Base-by-base conservation (phyloP, 2,797 vertebrate genomes). In the Phaenicophaeus curvirostris region DNA sequence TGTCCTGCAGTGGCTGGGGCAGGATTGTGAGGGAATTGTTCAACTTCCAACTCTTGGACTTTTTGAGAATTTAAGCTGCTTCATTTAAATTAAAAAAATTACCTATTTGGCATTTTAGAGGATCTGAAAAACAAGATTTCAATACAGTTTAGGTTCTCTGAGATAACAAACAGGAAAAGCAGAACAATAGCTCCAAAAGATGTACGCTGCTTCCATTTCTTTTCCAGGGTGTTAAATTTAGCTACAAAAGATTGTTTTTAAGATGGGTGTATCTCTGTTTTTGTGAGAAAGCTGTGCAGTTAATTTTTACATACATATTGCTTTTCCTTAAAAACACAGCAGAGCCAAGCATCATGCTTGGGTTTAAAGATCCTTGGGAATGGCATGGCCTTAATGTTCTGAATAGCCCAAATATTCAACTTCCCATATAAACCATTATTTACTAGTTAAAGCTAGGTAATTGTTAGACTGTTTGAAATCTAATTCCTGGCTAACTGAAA, bases 111-210 rank as follows among this genome's bases (percentile, higher is more conserved):
- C 17, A 4, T 67, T 89, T 96, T 93, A 42, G 51, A 72, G 27
- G 19, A 57, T 68, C 51, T 55, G 74, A 83, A 85, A 80, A 92
- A 57, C 9, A 54, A 15, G 44, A 71, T 31, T 81, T 81, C 18
- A 25, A 2, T 44, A 44, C 24, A 63, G 21, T 42, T 67, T 81
- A 71, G 30, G 51, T 79, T 90, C 62, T 87, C 46, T 67, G 61
- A 77, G 63, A 41, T 24, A 82, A 69, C 83, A 82, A 91, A 71
- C 50, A 85, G 89, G 95, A 94, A 88, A 39, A 84, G 59, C 33
- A 75, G 71, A 91, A 86, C 79, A 82, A 44, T 91, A 76, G 71
- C 39, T 81, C 55, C 9, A 15, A 55, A 57, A 80, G 63, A 53
- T 85, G 14, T 35, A 8, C 48, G 28, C 2, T 13, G 46, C 67